phyloP scores from a whole-genome alignment of 2,888 invertebrate species.

The Octodonta nipae region DNA sequence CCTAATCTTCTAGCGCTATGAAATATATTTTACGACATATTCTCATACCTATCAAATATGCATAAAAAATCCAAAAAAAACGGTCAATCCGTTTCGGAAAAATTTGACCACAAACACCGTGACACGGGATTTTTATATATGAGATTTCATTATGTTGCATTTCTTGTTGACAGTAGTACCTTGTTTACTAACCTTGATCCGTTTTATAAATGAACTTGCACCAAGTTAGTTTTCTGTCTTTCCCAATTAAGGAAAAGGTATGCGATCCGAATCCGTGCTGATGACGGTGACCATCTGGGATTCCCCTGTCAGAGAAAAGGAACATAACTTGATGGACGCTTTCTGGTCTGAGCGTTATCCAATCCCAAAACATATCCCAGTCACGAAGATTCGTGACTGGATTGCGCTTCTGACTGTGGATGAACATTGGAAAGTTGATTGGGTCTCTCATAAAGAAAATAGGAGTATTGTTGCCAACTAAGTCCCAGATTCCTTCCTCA shows the following conservation, averaged over 20 bases:
- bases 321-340: conserved; percentile 61
- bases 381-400: conserved; percentile 80
- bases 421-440: conserved; percentile 77
- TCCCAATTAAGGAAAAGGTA: conserved; percentile 69
- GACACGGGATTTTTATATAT: too few relatives aligned
- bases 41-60: too few relatives aligned
- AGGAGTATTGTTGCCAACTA: conserved; percentile 86
- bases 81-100: too few relatives aligned
- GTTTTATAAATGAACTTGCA: conserved; percentile 83
- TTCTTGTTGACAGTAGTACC: too few relatives aligned
- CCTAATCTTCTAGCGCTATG: too few relatives aligned
- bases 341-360: conserved; percentile 67
- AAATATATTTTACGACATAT: too few relatives aligned
- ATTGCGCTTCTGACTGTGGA: conserved; percentile 89
- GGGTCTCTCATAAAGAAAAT: conserved; percentile 85
- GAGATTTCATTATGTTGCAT: too few relatives aligned
- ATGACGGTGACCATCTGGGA: conserved; percentile 76
- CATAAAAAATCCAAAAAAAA: too few relatives aligned
- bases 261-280: conserved; percentile 91
- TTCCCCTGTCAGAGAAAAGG: conserved; percentile 73
- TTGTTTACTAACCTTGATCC: conserved; percentile 54
- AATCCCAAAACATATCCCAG: conserved; percentile 90
- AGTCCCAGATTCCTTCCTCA: conserved; percentile 81
- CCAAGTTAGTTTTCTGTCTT: conserved; percentile 30
- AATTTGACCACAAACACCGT: too few relatives aligned